Base-by-base conservation (phyloP, 1,140 invertebrate genomes). In the Zaprionus capensis region DNA sequence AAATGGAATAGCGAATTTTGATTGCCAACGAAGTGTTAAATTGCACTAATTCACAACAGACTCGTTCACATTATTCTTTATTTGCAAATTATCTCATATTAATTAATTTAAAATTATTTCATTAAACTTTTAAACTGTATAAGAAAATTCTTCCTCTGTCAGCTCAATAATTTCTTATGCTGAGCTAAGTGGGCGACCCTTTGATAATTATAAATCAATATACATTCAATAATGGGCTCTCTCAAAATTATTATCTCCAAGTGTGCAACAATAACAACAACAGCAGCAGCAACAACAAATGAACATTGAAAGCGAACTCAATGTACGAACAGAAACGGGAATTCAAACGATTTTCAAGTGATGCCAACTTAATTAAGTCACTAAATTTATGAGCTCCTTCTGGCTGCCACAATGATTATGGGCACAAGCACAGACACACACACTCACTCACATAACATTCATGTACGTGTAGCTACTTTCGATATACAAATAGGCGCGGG, bases 291-390 rank as follows among this genome's bases (percentile, higher is more conserved):
- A 69, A 44, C 53, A 61, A 67, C 56, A 67, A 67, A 36, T 28
- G 53, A 34, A 49, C 44, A 38, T 38, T 61, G 49, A 24, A 49
- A 49, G 31, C 9, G 62, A 51, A 7, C 26, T 28, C 26, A 31
- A 34, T 34, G 9, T 4, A 34, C 3, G 31, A 11, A 34, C 31
- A 11, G 49, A 36, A 70, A 75, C 72, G 71, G 76, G 81, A 82
- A 80, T 90, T 90, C 76, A 91, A 90, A 85, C 76, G 80, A 90
- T 90, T 90, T 90, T 85, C 85, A 90, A 90, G 86, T 90, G 85
- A 78, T 80, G 81, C 76, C 82, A 82, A 90, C 86, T 90, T 90
- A 90, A 90, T 90, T 90, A 90, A 90, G 85, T 85, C 79, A 82
- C 86, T 77, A 80, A 90, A 90, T 90, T 90, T 90, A 90, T 90